Percentiles rank a stretch among this genome's conserved stretches.
These are phyloP conservation scores for Plectus sambesii DNA, from an alignment of 1,140 invertebrate genomes.

Conservation along the genomic window DNA sequence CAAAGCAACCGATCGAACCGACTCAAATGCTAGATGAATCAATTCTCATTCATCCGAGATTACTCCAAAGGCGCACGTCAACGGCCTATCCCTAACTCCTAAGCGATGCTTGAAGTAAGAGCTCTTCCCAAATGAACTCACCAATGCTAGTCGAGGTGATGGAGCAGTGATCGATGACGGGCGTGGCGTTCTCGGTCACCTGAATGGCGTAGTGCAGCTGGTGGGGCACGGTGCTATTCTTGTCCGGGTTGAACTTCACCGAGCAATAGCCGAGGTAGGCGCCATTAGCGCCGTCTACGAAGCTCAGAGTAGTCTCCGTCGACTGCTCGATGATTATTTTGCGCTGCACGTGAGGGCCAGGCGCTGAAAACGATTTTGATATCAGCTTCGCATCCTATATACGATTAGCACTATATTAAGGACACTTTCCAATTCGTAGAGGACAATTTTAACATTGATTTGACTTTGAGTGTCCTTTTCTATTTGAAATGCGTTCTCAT, in stretches of 20 bases:
- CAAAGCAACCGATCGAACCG: too few species aligned
- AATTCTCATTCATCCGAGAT: too few species aligned
- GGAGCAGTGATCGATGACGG: constrained; percentile 87
- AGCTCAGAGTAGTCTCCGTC: constrained; percentile 85
- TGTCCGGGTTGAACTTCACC: constrained; percentile 85
- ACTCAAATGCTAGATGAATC: too few species aligned
- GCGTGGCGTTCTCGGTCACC: constrained; percentile 86
- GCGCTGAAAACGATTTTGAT: constrained; percentile 20
- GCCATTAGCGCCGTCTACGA: constrained; percentile 80
- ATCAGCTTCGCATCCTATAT: not conserved
- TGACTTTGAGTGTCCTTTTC: too few species aligned
- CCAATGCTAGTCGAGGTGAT: constrained; percentile 68
- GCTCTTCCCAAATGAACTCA: constrained; percentile 10
- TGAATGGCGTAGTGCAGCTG: constrained; percentile 96
- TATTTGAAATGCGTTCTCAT: too few species aligned
- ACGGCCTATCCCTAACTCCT: too few species aligned
- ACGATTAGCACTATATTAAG: constrained; percentile 1
- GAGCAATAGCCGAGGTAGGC: constrained; percentile 90
- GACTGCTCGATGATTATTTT: constrained; percentile 84
- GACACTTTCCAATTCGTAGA: constrained; percentile 13
- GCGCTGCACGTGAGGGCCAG: constrained; percentile 59
- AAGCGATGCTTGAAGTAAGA: constrained; percentile 5
- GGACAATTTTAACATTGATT: constrained; percentile 19
- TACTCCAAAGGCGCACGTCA: too few species aligned
- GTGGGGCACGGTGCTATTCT: constrained; percentile 58